Evolutionary conservation across 2,888 invertebrate species (phyloP), one percentile per base, ranked within the genome.

Genomic region (Caenorhabditis sp.): DNA sequence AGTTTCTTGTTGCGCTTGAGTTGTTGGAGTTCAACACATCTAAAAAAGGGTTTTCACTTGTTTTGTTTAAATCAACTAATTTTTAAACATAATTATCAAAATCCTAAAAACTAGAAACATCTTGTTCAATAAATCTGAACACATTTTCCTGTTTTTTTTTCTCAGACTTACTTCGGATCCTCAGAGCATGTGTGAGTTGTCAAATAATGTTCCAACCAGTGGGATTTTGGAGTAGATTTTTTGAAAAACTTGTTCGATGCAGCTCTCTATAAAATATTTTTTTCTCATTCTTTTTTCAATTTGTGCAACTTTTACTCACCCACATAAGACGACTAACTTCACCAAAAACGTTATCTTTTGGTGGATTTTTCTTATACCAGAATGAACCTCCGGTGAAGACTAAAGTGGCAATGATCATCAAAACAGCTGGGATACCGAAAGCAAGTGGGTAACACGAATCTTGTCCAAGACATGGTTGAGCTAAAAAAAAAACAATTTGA

Each of bases 381-480:
- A 90, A 91, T 85, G 92, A 93, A 2, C 97, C 97, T 59, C 91
- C 85, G 53, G 93, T 89, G 87, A 97, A 97, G 76, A 95, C 91
- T n/a, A 93, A 49, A 70, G 95, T 91, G 0, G 95, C 93, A 8
- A 93, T 72, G 27, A 94, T 88, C 95, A 96, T 95, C 0, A 96
- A 91, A 58, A 92, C 84, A 0, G 94, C 94, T 0, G 96, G 95
- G 4, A 96, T 92, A 0, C 94, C 93, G 88, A 96, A 97, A 0
- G 95, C 95, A 76, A 93, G 88, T 0, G 93, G 93, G 88, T 92
- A 96, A 87, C 93, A 95, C 77, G 92, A 92, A 67, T 90, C 91
- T 58, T 92, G 85, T 21, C 83, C 82, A 59, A 84, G 70, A 54
- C 85, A 85, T 50, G 82, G 81, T 58, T 71, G 71, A 36, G 79